These are phyloP conservation scores for Balanococcus diminutus DNA, from an alignment of 2,888 invertebrate genomes.

Conservation along the genomic window DNA sequence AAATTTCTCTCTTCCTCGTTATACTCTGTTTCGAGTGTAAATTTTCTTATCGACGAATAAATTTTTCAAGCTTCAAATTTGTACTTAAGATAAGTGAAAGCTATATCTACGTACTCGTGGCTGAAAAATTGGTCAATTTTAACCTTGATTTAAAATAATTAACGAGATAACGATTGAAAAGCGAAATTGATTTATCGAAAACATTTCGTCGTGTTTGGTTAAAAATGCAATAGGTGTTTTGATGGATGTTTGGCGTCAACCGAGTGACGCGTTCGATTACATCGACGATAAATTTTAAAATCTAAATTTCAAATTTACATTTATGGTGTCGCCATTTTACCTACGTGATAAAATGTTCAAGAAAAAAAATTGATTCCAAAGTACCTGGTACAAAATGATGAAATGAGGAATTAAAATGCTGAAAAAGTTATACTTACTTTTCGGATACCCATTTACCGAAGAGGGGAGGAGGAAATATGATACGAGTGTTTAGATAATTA, in stretches of 20 bases:
- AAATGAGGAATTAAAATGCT: neutral
- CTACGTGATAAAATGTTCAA: neutral
- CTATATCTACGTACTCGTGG: no score
- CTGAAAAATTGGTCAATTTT: neutral
- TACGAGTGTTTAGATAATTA: neutral
- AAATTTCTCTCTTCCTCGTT: neutral
- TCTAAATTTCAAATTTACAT: constrained; percentile 33
- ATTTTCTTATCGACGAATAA: neutral
- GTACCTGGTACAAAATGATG: neutral
- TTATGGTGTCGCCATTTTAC: neutral
- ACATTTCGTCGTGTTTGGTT: neutral
- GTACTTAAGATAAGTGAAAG: neutral
- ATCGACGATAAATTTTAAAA: neutral
- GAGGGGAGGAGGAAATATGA: constrained; percentile 3
- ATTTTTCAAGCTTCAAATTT: neutral
- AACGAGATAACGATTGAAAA: neutral
- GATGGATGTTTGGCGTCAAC: constrained; percentile 5
- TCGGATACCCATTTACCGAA: constrained; percentile 28
- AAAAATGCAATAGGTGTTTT: neutral
- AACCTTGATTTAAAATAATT: constrained; percentile 7
- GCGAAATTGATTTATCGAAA: constrained; percentile 4
- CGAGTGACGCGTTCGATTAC: neutral
- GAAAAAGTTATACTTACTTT: neutral
- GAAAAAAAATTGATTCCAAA: neutral
- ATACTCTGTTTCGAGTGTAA: neutral